Base-by-base conservation (phyloP, 2,888 invertebrate species). In the Plebejus anna region DNA sequence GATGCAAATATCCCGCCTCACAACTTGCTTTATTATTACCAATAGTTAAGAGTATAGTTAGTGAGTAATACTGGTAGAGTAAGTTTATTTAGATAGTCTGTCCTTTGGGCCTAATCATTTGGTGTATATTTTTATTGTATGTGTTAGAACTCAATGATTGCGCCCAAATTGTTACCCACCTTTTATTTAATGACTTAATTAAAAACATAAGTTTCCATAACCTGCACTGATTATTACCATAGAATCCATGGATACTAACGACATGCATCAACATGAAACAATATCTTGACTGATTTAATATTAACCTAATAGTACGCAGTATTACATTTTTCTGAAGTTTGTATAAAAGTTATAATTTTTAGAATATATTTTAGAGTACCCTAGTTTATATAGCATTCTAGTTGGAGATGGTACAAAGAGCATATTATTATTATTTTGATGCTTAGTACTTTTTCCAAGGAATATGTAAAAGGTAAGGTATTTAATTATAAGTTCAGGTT, bases 1-100 rank as follows among this genome's bases (percentile, higher is more conserved):
- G 94, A 94, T 93, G 92, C 93, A 93, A 94, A 94, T 94, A 91
- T 94, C 94, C 94, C 94, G 94, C 94, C 94, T 94, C 94, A 93
- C 90, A 88, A 94, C 92, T 94, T 94, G 94, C 94, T 94, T 94
- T 94, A 94, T 93, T 90, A 92, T 93, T 94, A 94, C 94, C 93
- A 93, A 90, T 89, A 90, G 86, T 88, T 90, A 92, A 92, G 89
- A 84, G 81, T 88, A 89, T 91, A 92, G 89, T 87, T 88, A 82
- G 83, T 91, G 92, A 88, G 85, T 85, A 87, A 88, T 85, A 86
- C 85, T 85, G 82, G 38, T 73, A 73, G 55, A 32, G 51, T 73
- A 73, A 73, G 73, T 55, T 73, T 73, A 55, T 73, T 73, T 73
- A 73, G 51, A 16, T 22, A 32, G 22, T 47, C 47, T 71, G 51